Evolutionary conservation across 2,888 invertebrate genomes (phyloP).

Genomic region (Agriopis marginaria): DNA sequence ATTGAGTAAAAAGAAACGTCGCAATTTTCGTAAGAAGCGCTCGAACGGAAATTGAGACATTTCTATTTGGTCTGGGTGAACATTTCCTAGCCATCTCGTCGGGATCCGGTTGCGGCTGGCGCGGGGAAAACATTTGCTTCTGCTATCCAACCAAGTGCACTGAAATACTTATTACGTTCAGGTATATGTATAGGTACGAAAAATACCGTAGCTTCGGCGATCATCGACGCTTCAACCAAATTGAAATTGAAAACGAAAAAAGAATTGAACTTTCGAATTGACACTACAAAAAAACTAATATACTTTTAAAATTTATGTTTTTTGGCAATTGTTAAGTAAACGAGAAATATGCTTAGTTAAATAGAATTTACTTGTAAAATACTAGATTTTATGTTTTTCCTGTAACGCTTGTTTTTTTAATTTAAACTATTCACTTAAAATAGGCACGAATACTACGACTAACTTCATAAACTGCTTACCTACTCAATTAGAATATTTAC

Average conservation of each 20-base stretch:
- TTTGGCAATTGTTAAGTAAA: neutral
- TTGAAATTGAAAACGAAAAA: conserved; percentile 23
- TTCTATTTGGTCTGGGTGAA: conserved; percentile 80
- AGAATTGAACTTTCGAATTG: conserved; percentile 5
- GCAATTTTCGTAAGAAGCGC: conserved; percentile 67
- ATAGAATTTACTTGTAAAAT: too few species aligned
- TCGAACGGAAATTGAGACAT: conserved; percentile 80
- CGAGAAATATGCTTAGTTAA: too few species aligned
- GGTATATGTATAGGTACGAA: conserved; percentile 10
- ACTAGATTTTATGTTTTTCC: too few species aligned
- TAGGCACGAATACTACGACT: neutral
- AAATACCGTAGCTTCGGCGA: conserved; percentile 15
- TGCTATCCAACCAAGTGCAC: conserved; percentile 53
- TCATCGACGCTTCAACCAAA: conserved; percentile 23
- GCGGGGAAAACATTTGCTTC: conserved; percentile 62
- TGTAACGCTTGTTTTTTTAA: too few species aligned
- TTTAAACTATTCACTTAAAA: too few species aligned
- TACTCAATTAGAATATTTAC: conserved; percentile 4
- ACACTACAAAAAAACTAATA: neutral
- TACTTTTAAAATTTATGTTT: too few species aligned
- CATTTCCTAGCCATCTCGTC: conserved; percentile 73
- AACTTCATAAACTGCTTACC: neutral
- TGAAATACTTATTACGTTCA: conserved; percentile 40
- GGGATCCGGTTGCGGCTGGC: conserved; percentile 66
- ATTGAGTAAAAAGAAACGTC: conserved; percentile 63